phyloP scores from a whole-genome alignment of 2,888 invertebrate species.

The Plebejus argus region DNA sequence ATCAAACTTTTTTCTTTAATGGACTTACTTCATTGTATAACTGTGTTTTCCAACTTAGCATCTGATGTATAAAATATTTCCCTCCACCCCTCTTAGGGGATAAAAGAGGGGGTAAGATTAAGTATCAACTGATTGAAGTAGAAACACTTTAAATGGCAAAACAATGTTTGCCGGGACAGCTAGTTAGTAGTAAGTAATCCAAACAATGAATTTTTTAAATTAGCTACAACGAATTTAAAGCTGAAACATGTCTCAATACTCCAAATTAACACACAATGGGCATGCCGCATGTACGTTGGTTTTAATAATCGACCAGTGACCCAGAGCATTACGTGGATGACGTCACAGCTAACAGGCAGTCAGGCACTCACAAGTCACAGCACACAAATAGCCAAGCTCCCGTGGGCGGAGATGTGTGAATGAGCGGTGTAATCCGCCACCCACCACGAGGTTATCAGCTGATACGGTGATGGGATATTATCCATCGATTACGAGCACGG shows the following conservation, averaged over 20 bases:
- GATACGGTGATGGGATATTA: conserved; percentile 14
- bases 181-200: background rate
- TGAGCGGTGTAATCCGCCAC: background rate
- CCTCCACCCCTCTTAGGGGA: no score
- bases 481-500: background rate
- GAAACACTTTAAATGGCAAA: no score
- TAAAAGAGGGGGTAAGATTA: no score
- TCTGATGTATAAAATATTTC: no score
- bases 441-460: conserved; percentile 5
- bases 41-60: no score
- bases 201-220: no score
- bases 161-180: no score
- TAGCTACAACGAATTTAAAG: background rate
- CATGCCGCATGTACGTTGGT: background rate
- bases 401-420: conserved; percentile 2
- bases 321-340: background rate
- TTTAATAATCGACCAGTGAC: background rate
- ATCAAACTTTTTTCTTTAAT: no score
- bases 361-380: background rate
- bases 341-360: background rate
- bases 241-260: background rate
- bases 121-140: no score
- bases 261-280: background rate
- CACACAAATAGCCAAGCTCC: background rate
- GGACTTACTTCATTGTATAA: no score